Conservation (phyloP, 2,888 invertebrate genomes). For the Carcina quercana region DNA sequence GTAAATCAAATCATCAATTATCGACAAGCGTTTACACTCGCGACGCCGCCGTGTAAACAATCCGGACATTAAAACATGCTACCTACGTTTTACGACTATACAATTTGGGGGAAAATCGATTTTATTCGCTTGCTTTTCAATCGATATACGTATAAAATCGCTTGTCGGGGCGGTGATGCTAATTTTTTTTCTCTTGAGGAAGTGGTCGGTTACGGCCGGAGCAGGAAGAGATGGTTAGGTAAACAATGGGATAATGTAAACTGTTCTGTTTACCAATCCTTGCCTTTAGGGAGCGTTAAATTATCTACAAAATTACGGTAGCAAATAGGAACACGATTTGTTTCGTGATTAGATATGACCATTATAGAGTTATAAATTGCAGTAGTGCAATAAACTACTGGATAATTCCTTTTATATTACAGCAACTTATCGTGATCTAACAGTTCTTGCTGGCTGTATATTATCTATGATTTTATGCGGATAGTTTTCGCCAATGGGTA, state of each 20-base stretch:
- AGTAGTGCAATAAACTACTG: too few relatives aligned
- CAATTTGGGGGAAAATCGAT: conserved; percentile 73
- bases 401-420: too few relatives aligned
- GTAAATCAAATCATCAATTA: conserved; percentile 75
- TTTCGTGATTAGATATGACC: too few relatives aligned
- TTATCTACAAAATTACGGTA: too few relatives aligned
- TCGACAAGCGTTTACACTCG: conserved; percentile 71
- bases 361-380: too few relatives aligned
- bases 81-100: conserved; percentile 66
- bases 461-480: too few relatives aligned
- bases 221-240: conserved; percentile 38
- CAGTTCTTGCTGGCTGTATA: too few relatives aligned
- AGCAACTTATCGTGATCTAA: too few relatives aligned
- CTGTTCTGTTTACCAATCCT: conserved; percentile 20
- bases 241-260: conserved; percentile 38
- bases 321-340: too few relatives aligned
- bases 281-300: too few relatives aligned
- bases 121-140: conserved; percentile 69
- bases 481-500: too few relatives aligned
- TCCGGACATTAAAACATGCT: conserved; percentile 65
- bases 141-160: conserved; percentile 60
- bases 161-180: conserved; percentile 43
- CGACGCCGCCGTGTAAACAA: conserved; percentile 73
- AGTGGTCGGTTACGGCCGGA: conserved; percentile 57
- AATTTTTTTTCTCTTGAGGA: conserved; percentile 51